Conservation (phyloP, 2,113 vertebrate genomes). For the Megatriorchis doriae region DNA sequence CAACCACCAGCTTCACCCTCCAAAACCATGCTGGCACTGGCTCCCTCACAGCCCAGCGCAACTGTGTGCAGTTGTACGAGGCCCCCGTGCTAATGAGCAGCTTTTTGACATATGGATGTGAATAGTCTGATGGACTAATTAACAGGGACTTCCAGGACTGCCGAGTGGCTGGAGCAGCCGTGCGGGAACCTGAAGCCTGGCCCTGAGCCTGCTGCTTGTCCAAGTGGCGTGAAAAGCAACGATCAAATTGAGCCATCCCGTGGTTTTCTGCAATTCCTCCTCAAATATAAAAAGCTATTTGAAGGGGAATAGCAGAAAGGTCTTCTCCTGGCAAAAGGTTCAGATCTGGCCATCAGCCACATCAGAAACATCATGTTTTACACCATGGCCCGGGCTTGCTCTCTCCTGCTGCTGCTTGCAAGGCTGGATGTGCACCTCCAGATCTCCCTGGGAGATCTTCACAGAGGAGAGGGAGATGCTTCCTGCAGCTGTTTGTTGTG, state of each 20-base stretch:
- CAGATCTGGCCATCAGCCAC: neutral
- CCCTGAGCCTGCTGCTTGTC: neutral
- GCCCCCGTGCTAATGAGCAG: neutral
- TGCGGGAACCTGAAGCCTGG: neutral
- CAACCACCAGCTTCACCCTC: neutral
- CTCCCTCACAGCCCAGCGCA: fast-evolving
- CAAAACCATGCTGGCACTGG: fast-evolving
- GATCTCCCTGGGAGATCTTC: neutral
- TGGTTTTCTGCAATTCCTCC: neutral
- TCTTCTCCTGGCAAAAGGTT: neutral
- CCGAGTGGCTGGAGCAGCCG: fast-evolving
- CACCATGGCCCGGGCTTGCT: fast-evolving
- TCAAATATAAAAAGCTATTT: neutral
- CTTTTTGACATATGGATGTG: neutral
- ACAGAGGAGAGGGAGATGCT: neutral
- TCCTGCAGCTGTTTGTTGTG: neutral
- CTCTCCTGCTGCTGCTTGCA: neutral
- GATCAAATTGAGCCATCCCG: neutral
- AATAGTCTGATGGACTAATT: neutral
- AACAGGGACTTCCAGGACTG: neutral
- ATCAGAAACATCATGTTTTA: neutral
- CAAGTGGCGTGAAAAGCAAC: neutral
- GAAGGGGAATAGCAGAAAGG: neutral
- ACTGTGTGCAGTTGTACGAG: fast-evolving
- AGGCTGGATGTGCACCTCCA: neutral